Base-by-base conservation (phyloP, 2,113 vertebrate genomes). In the Motacilla tschutschensis region DNA sequence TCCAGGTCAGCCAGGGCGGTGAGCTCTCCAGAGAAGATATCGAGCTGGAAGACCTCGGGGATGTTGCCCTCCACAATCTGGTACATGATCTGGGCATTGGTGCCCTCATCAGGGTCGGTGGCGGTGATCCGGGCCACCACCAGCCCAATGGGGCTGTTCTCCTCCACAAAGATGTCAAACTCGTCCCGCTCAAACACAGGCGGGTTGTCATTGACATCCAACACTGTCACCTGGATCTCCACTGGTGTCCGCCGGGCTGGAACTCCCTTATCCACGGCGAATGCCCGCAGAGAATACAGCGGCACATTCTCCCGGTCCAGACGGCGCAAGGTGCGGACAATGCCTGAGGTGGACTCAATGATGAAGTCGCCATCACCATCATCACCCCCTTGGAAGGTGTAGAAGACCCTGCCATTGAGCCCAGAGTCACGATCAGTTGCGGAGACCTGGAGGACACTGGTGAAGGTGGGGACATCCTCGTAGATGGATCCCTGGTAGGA, bases 21-120 rank as follows among this genome's bases (percentile, higher is more conserved):
- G 83, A 99, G 96, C 92, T 99, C 99, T 7, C 99, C 99, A 0
- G 98, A 99, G 96, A 99, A 99, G 91, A 99, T 99, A 82, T 99
- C 99, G 73, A 99, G 92, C 91, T 99, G 99, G 91, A 99, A 99
- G 72, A 99, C 97, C 94, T 99, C 99, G 0, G 99, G 99, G 86
- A 99, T 99, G 95, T 99, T 99, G 25, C 99, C 99, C 79, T 99
- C 99, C 50, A 99, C 98, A 0, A 99, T 99, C 92, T 99, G 99
- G 93, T 99, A 99, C 99, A 99, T 99, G 85, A 99, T 98, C 94
- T 99, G 99, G 7, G 99, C 99, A 5, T 99, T 99, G 74, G 98
- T 98, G 73, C 99, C 99, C 94, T 99, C 99, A 0, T 99, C 99
- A 0, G 99, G 99, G 91, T 99, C 99, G 0, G 98, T 98, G 91